A percentile compares a stretch with the other conserved stretches of the same genome.
Evolutionary conservation across 2,888 invertebrate genomes (phyloP).

Genomic region (Campoplex capitator): DNA sequence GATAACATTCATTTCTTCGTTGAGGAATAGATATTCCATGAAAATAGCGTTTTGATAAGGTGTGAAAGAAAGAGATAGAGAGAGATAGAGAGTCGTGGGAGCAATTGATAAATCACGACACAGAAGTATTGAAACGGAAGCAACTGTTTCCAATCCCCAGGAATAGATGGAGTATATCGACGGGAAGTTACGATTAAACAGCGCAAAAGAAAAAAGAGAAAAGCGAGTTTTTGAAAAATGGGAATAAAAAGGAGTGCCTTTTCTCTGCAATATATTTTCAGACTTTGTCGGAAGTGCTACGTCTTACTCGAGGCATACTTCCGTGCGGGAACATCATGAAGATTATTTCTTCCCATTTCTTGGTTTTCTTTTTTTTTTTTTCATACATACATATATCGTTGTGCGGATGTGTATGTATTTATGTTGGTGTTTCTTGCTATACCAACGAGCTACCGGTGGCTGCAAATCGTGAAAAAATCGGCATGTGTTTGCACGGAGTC

Average conservation of each 20-base stretch:
- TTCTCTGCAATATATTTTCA: constrained; percentile 39
- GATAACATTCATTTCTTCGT: not conserved
- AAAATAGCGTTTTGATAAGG: constrained; percentile 23
- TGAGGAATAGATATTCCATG: not conserved
- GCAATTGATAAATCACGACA: constrained; percentile 32
- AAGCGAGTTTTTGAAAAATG: constrained; percentile 26
- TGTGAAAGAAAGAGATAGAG: not conserved
- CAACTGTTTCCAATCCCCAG: constrained; percentile 27
- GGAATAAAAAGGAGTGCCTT: constrained; percentile 42
- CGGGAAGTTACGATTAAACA: constrained; percentile 56
- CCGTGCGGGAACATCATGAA: constrained; percentile 69
- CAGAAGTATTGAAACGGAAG: constrained; percentile 36
- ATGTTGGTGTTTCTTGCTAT: not conserved
- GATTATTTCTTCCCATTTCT: constrained; percentile 25
- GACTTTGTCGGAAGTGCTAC: constrained; percentile 78
- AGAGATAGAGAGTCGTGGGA: constrained; percentile 18
- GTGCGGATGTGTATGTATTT: not conserved
- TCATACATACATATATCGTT: not conserved
- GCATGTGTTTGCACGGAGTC: not conserved
- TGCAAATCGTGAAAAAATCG: constrained; percentile 50
- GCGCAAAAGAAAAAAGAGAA: constrained; percentile 8
- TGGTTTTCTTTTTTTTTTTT: not conserved
- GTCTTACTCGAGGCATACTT: constrained; percentile 80
- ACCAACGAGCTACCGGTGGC: not conserved
- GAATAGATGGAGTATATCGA: constrained; percentile 57